phyloP scores from a whole-genome alignment of 2,888 invertebrate genomes.

The Ophion obscuratus region DNA sequence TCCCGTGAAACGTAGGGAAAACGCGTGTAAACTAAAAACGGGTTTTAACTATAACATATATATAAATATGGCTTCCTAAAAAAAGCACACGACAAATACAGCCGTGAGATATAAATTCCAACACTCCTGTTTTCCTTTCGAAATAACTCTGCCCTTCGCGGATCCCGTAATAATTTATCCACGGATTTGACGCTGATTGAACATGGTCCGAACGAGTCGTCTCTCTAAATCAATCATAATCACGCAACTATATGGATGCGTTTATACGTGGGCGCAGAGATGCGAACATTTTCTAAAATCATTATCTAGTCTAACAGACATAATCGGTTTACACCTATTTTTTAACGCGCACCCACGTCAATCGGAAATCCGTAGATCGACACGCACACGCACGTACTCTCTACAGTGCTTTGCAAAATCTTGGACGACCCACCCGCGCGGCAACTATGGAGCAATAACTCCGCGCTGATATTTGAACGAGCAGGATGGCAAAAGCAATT shows the following conservation, averaged over 20 bases:
- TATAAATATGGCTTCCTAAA: neutral
- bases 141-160: neutral
- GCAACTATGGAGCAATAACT: neutral
- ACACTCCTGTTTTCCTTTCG: neutral
- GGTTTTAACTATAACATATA: neutral
- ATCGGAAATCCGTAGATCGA: neutral
- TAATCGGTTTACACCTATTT: slow-evolving; percentile 41
- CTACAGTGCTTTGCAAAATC: neutral
- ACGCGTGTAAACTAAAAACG: neutral
- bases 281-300: slow-evolving; percentile 55
- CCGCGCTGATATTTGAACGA: neutral
- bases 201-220: neutral
- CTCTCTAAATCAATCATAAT: neutral
- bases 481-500: neutral
- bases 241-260: neutral
- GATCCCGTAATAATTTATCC: neutral
- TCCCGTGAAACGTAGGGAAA: too few species aligned
- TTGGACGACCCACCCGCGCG: neutral
- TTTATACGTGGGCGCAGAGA: slow-evolving; percentile 48
- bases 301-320: slow-evolving; percentile 52
- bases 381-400: neutral
- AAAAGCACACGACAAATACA: neutral
- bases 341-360: neutral
- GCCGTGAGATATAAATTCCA: neutral
- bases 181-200: neutral